Conservation (phyloP, 2,888 invertebrate genomes). For the Heliconius sara region DNA sequence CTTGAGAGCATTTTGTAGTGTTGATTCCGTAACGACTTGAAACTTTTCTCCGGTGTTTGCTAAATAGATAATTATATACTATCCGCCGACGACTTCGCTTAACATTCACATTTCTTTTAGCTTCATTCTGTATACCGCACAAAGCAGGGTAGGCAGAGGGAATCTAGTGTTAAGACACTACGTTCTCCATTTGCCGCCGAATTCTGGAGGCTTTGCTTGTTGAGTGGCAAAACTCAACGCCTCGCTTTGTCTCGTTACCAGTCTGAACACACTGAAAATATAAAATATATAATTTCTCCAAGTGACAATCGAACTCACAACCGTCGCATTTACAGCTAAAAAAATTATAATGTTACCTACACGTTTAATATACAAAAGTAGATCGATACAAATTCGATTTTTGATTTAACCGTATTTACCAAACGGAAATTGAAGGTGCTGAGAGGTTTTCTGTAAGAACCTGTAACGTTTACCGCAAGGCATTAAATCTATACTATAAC, state of each 20-base stretch:
- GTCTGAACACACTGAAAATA: too few relatives aligned
- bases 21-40: constrained; percentile 57
- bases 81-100: not conserved
- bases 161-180: too few relatives aligned
- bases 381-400: not conserved
- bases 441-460: not conserved
- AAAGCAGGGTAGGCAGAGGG: too few relatives aligned
- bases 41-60: constrained; percentile 52
- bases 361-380: constrained; percentile 8
- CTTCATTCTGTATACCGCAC: too few relatives aligned
- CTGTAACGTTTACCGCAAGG: not conserved
- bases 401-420: not conserved
- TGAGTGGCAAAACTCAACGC: too few relatives aligned
- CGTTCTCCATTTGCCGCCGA: too few relatives aligned
- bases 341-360: not conserved
- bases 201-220: too few relatives aligned
- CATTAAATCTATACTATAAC: not conserved
- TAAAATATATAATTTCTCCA: too few relatives aligned
- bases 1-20: constrained; percentile 53
- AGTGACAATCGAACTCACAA: too few relatives aligned
- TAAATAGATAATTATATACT: constrained; percentile 42
- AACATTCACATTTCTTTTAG: not conserved
- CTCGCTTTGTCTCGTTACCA: too few relatives aligned
- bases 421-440: constrained; percentile 15
- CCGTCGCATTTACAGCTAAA: too few relatives aligned